phyloP scores from a whole-genome alignment of 2,888 invertebrate species.

The Phrixothrix hirtus region DNA sequence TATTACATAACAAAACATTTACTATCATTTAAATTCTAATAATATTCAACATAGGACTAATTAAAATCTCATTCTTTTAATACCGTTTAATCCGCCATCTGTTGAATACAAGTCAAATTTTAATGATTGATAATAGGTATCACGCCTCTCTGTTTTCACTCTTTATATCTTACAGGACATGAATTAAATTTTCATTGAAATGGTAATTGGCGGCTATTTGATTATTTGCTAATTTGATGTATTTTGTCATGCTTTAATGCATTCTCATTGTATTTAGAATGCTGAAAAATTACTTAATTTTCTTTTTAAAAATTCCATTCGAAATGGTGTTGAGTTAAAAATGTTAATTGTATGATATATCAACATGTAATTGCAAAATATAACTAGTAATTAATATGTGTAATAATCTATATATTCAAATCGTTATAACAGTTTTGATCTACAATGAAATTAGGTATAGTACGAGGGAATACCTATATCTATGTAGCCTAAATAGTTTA shows the following conservation, averaged over 20 bases:
- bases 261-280: conserved; percentile 13
- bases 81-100: conserved; percentile 13
- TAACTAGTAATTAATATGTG: no score
- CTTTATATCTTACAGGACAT: not conserved
- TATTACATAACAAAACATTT: no score
- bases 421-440: no score
- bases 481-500: no score
- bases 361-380: no score
- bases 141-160: conserved; percentile 10
- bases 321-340: no score
- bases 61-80: conserved; percentile 41
- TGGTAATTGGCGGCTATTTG: conserved; percentile 41
- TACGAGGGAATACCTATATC: no score
- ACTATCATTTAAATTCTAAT: conserved; percentile 29
- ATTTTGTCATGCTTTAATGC: conserved; percentile 39
- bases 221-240: conserved; percentile 43
- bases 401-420: no score
- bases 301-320: no score
- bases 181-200: conserved; percentile 5
- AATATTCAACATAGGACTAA: no score
- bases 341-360: no score
- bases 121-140: conserved; percentile 7
- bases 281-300: conserved; percentile 3
- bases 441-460: no score
- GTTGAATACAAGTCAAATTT: conserved; percentile 1